phyloP scores from a whole-genome alignment of 2,113 vertebrate species.

The Haplochromis burtoni region DNA sequence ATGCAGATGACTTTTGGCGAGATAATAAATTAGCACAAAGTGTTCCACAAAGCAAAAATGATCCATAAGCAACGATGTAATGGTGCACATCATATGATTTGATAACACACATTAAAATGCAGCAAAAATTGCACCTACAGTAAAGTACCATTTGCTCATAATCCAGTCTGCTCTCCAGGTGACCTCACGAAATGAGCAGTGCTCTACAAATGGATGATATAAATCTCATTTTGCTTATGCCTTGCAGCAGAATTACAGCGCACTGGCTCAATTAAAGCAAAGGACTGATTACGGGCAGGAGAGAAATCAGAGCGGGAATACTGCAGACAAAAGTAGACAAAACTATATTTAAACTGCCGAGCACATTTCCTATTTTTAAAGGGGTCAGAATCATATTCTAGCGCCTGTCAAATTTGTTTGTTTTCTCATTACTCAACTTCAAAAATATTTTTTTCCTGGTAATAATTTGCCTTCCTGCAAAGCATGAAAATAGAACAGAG shows the following conservation, averaged over 20 bases:
- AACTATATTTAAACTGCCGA: slow-evolving; percentile 27
- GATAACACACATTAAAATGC: background rate
- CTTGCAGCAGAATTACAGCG: slow-evolving; percentile 19
- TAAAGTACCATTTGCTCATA: background rate
- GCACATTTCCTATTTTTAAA: slow-evolving; percentile 38
- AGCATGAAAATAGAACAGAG: slow-evolving; percentile 55
- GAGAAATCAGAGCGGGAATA: background rate
- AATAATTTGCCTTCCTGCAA: slow-evolving; percentile 18
- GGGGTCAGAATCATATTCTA: background rate
- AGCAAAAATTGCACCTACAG: background rate
- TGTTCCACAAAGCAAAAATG: background rate
- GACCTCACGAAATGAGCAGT: slow-evolving; percentile 41
- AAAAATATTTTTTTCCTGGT: background rate
- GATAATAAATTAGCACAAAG: slow-evolving; percentile 26
- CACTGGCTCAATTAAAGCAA: slow-evolving; percentile 23
- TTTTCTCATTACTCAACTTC: slow-evolving; percentile 44
- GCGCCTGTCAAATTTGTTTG: slow-evolving; percentile 28
- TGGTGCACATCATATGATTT: background rate
- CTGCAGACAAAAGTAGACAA: background rate
- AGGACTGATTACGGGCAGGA: background rate
- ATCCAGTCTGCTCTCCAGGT: slow-evolving; percentile 11
- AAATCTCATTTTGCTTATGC: slow-evolving; percentile 32
- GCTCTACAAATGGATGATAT: slow-evolving; percentile 30
- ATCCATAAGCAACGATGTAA: background rate
- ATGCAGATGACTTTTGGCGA: background rate